Conservation (phyloP, 1,140 invertebrate genomes). For the Drosophila kikkawai region DNA sequence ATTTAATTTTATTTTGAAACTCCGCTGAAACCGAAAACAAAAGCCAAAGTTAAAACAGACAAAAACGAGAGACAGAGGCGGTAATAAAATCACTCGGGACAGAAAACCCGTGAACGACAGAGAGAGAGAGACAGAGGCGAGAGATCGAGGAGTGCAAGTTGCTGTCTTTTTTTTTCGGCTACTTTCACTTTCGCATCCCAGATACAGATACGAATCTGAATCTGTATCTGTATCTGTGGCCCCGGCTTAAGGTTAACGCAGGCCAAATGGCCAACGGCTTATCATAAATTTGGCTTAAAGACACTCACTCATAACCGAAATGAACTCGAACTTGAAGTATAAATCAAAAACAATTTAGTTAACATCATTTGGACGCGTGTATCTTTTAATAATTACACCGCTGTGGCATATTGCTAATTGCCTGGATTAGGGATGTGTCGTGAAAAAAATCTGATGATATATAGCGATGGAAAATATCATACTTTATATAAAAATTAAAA, state of each 20-base stretch:
- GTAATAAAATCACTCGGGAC: slow-evolving; percentile 74
- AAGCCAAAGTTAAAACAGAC: slow-evolving; percentile 35
- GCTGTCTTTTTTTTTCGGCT: slow-evolving; percentile 46
- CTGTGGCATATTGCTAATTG: slow-evolving; percentile 59
- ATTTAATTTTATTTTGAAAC: slow-evolving; percentile 72
- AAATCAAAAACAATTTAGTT: slow-evolving; percentile 66
- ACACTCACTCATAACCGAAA: slow-evolving; percentile 24
- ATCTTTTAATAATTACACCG: slow-evolving; percentile 71
- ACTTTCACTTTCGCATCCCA: slow-evolving; percentile 70
- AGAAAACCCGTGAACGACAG: slow-evolving; percentile 12
- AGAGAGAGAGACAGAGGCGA: slow-evolving; percentile 5
- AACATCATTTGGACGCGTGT: slow-evolving; percentile 61
- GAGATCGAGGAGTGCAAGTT: slow-evolving; percentile 32
- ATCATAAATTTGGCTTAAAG: slow-evolving; percentile 62
- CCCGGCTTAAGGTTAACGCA: slow-evolving; percentile 43
- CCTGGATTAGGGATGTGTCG: slow-evolving; percentile 14
- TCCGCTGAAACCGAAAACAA: slow-evolving; percentile 46
- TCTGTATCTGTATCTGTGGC: slow-evolving; percentile 42
- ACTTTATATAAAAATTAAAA: no score
- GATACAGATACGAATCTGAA: slow-evolving; percentile 21
- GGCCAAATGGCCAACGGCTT: slow-evolving; percentile 36
- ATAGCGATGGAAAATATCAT: background rate
- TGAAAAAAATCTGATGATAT: background rate
- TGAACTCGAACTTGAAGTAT: slow-evolving; percentile 41
- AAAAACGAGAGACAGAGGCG: slow-evolving; percentile 37